Evolutionary conservation across 2,797 vertebrate species (phyloP).

Genomic region (Chrosomus eos): DNA sequence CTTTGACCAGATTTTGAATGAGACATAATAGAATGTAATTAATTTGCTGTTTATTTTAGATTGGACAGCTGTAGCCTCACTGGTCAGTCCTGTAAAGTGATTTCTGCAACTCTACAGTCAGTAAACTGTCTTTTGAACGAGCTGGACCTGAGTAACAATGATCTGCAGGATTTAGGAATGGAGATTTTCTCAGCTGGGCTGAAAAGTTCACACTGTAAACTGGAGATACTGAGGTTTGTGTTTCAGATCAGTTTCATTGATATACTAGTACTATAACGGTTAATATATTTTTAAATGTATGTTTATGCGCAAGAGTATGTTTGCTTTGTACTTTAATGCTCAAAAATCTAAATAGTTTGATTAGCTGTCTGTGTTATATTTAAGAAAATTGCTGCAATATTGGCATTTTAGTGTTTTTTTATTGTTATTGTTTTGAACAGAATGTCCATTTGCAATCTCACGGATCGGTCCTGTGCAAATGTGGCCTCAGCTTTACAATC

Average conservation of each 20-base stretch:
- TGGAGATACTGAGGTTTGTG: conserved; percentile 48
- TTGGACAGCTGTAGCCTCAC: conserved; percentile 25
- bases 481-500: conserved; percentile 18
- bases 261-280: background rate
- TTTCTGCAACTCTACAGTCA: conserved; percentile 17
- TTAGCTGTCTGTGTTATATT: too few species aligned
- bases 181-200: conserved; percentile 21
- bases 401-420: background rate
- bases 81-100: background rate
- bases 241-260: background rate
- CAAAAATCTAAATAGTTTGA: background rate
- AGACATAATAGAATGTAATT: background rate
- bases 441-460: conserved; percentile 19
- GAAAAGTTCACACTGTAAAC: conserved; percentile 22
- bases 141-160: conserved; percentile 44
- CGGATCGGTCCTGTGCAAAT: background rate
- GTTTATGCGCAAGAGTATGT: background rate
- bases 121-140: conserved; percentile 1
- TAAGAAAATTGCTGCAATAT: background rate
- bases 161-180: conserved; percentile 42
- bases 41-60: background rate
- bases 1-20: background rate
- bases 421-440: background rate
- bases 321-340: background rate
- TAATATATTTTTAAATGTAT: background rate